Evolutionary conservation across 2,888 invertebrate genomes (phyloP).

Genomic region (Sesia apiformis): DNA sequence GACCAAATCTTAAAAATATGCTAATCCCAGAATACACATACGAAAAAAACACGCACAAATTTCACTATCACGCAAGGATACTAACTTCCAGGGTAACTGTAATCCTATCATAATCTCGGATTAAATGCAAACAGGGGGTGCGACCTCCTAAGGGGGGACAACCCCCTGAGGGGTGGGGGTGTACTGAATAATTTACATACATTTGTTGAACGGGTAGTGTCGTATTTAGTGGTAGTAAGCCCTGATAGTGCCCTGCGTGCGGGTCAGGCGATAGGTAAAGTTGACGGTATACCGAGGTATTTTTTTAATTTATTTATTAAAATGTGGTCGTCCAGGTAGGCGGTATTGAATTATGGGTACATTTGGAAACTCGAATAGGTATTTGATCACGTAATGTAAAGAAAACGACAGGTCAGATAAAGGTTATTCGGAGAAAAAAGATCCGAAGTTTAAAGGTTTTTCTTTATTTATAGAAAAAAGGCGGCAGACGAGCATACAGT

Average conservation of each 20-base stretch:
- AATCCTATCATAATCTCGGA: conserved; percentile 10
- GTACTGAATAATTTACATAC: conserved; percentile 7
- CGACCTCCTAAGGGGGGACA: neutral
- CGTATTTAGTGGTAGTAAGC: conserved; percentile 11
- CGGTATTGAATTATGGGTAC: no score
- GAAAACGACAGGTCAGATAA: no score
- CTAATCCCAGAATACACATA: no score
- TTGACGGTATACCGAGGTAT: conserved; percentile 5
- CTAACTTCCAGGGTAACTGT: conserved; percentile 6
- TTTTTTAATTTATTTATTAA: neutral
- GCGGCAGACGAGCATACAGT: no score
- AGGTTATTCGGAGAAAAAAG: no score
- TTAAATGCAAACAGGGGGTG: conserved; percentile 4
- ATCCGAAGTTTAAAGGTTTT: no score
- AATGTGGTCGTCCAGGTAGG: no score
- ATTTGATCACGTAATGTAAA: no score
- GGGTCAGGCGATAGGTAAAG: conserved; percentile 12
- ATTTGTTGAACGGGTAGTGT: conserved; percentile 3
- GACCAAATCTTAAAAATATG: no score
- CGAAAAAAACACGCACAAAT: no score
- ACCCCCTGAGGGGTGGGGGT: neutral
- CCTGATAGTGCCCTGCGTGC: conserved; percentile 18
- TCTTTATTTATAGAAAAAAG: no score
- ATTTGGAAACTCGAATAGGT: no score
- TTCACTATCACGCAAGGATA: conserved; percentile 6